Percentiles rank a stretch among this genome's conserved stretches.
Evolutionary conservation across 2,797 vertebrate species (phyloP).

Genomic region (Steatocranus sp.): DNA sequence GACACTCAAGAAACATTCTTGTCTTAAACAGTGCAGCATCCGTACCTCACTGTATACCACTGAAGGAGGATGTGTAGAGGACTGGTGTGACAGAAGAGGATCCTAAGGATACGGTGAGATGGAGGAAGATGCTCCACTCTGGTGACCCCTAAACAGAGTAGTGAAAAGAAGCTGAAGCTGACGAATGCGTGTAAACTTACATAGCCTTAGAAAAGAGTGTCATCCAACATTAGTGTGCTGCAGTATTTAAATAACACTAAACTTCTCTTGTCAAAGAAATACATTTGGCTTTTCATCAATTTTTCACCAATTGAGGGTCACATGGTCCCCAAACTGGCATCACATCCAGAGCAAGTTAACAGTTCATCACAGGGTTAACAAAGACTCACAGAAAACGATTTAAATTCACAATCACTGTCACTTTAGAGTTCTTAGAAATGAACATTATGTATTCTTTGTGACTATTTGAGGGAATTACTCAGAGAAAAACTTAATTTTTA

Average conservation of each 20-base stretch:
- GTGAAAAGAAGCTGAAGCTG: neutral
- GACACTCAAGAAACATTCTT: fast-evolving
- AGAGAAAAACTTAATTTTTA: neutral
- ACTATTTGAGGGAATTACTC: fast-evolving
- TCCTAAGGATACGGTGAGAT: neutral
- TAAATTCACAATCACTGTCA: neutral
- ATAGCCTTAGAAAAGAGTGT: neutral
- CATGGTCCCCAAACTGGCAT: neutral
- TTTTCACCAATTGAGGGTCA: neutral
- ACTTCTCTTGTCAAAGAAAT: fast-evolving
- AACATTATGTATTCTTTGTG: neutral
- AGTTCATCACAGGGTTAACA: neutral
- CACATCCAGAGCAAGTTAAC: neutral
- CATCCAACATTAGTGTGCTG: neutral
- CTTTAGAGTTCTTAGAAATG: neutral
- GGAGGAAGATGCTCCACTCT: neutral
- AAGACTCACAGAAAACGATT: fast-evolving
- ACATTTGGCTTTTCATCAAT: fast-evolving
- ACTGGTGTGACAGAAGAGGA: fast-evolving
- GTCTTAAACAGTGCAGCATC: neutral
- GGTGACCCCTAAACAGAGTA: fast-evolving
- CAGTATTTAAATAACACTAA: neutral
- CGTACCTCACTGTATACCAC: neutral
- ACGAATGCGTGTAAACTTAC: fast-evolving
- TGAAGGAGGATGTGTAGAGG: neutral